Base-by-base conservation (phyloP, 30 jellyfish, hydroid and myxozoan genomes). In the Pelagia noctiluca region DNA sequence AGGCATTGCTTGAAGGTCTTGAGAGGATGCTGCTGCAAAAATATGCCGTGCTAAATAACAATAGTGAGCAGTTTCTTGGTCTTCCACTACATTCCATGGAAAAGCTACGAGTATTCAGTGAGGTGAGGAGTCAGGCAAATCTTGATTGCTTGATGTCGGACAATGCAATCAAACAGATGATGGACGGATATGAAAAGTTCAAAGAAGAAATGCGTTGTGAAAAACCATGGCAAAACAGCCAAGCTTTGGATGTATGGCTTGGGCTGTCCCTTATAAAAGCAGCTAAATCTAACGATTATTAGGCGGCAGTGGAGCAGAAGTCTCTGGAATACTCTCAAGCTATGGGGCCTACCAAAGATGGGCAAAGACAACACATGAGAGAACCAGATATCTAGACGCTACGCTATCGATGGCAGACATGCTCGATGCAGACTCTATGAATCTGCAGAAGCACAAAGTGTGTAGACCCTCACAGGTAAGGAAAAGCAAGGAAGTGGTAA, bases 261-360 rank as follows among this genome's bases (percentile, higher is more conserved):
- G 67, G 35, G 81, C 70, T 26, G 67, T 26, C 81, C 65, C 35
- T 68, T n/a, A 68, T 68, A 68, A 68, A 68, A 68, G 23, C 29
- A 1, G 65, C 81, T 26, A 68, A 68, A 35, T 68, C 81, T 68
- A 68, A 22, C 70, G 81, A 26, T 23, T 67, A 25, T 67, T 68
- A 26, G 67, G 81, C 3, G 12, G 81, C 67, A 35, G 69, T 68
- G 81, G 42, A 63, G 81, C 67, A 26, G 64, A 68, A 3, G 19
- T 68, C 76, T 68, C 81, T 35, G 30, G 67, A n/a, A 68, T 25
- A 29, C 65, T 35, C 26, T n/a, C 69, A 35, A 68, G n/a, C 26
- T 26, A 25, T 34, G 81, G 29, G 38, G 24, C 66, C 18, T 22
- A 35, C 66, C 81, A 68, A 35, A 61, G 74, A 10, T 23, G 28